phyloP scores from a whole-genome alignment of 2,888 invertebrate species.

The Hydropsyche betteni region DNA sequence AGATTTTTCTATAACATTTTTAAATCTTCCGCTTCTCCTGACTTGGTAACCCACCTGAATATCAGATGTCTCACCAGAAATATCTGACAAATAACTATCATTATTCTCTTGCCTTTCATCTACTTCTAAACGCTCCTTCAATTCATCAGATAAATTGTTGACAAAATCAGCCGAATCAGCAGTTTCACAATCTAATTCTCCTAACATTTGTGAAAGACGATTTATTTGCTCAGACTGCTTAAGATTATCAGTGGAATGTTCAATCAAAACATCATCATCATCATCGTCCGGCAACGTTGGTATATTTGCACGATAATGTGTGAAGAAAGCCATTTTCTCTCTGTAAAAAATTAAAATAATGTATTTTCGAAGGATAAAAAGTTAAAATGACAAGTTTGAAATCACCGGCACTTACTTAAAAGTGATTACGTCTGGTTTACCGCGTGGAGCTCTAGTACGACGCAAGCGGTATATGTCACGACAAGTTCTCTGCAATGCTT shows the following conservation, averaged over 20 bases:
- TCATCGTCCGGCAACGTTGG: conserved; percentile 76
- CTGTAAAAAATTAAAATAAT: conserved; percentile 64
- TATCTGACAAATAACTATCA: conserved; percentile 25
- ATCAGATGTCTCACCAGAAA: conserved; percentile 53
- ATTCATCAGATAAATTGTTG: not conserved
- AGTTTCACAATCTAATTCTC: conserved; percentile 36
- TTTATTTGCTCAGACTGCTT: conserved; percentile 34
- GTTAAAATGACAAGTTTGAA: not conserved
- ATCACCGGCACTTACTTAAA: conserved; percentile 78
- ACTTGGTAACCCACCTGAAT: conserved; percentile 54
- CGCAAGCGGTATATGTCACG: conserved; percentile 91
- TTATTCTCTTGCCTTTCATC: conserved; percentile 9
- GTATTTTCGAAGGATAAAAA: conserved; percentile 40
- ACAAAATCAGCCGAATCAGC: conserved; percentile 21
- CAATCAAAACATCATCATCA: conserved; percentile 56
- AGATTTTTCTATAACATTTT: conserved; percentile 48
- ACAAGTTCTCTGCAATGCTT: conserved; percentile 86
- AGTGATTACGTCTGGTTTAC: conserved; percentile 90
- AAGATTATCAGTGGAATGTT: conserved; percentile 45
- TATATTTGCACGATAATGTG: conserved; percentile 79
- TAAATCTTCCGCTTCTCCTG: conserved; percentile 47
- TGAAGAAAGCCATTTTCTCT: conserved; percentile 97
- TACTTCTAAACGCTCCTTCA: conserved; percentile 13
- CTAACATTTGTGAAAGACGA: conserved; percentile 37
- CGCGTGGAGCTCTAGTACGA: conserved; percentile 85